Evolutionary conservation across 2,888 invertebrate genomes (phyloP), one percentile per base, ranked within the genome.

Genomic region (Lomographa bimaculata): DNA sequence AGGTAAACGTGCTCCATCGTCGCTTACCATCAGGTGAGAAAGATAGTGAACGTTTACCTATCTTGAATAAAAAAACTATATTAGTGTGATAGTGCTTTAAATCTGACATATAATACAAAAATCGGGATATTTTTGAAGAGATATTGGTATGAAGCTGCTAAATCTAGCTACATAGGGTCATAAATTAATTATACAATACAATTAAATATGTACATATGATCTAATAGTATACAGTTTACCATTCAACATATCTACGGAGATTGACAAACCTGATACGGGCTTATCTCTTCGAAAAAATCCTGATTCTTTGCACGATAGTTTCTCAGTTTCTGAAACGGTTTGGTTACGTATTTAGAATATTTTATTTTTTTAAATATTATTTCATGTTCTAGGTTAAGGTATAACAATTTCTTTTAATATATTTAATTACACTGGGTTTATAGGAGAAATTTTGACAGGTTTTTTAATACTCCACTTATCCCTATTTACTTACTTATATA

Each of bases 281-380:
- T 57, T 69, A 85, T 81, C 62, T 86, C 85, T 81, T 71, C 72
- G 71, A 71, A 81, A 84, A 74, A 50, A 77, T 78, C 80, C 78
- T 72, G 73, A 80, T 65, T 71, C 75, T 71, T 83, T 71, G 65
- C 51, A 61, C 80, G 81, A 68, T 50, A 46, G 59, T 64, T 59
- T 65, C 67, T 85, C 71, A 78, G n/a, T n/a, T n/a, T 69, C 86
- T 86, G 86, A 78, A 86, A 85, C 53, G 60, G 55, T 50, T 60
- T 39, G 11, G 47, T 43, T 40, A 43, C 39, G 50, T 52, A 34
- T 55, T 46, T 32, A 43, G n/a, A n/a, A n/a, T n/a, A n/a, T n/a
- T 24, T 17, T 24, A 14, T 27, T 26, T 21, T 36, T 23, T 18
- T 10, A 8, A 35, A 18, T 24, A n/a, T n/a, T n/a, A n/a, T n/a